Conservation (phyloP, 2,888 invertebrate species). For the Nysson spinosus region DNA sequence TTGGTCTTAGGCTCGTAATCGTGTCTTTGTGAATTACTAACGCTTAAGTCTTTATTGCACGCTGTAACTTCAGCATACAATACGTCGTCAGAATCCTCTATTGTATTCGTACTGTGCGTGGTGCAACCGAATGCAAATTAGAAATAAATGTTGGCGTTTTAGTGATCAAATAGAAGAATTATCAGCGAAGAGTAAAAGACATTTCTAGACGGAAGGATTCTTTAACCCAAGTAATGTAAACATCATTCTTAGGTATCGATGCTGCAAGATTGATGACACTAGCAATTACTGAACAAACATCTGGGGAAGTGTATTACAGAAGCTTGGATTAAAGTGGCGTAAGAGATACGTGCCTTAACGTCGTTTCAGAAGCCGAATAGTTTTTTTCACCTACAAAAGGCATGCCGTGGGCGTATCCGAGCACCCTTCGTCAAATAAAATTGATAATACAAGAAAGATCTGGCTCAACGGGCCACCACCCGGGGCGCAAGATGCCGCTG, state of each 20-base stretch:
- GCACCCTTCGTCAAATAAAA: slow-evolving; percentile 68
- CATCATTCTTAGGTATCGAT: no score
- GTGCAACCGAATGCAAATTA: no score
- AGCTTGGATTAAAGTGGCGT: slow-evolving; percentile 6
- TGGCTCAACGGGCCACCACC: slow-evolving; percentile 53
- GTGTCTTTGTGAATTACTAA: slow-evolving; percentile 50
- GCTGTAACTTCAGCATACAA: slow-evolving; percentile 24
- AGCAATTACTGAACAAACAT: neutral
- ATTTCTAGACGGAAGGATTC: neutral
- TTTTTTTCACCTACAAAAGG: slow-evolving; percentile 62
- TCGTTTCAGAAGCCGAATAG: slow-evolving; percentile 19
- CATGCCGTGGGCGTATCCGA: slow-evolving; percentile 60
- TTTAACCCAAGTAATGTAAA: neutral
- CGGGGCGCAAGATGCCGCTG: slow-evolving; percentile 75
- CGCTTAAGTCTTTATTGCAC: slow-evolving; percentile 46
- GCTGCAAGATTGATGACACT: neutral
- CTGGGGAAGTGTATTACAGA: neutral
- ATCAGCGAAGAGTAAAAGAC: neutral
- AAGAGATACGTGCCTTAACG: slow-evolving; percentile 34
- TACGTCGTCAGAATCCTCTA: slow-evolving; percentile 8
- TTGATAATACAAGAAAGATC: slow-evolving; percentile 65
- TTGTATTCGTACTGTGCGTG: no score
- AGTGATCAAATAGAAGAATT: no score
- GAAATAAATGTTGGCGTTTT: no score
- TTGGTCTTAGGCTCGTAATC: slow-evolving; percentile 41